Percentiles rank a stretch among this genome's conserved stretches.
phyloP scores from a whole-genome alignment of 2,113 vertebrate genomes.

The Corythornis cristatus region DNA sequence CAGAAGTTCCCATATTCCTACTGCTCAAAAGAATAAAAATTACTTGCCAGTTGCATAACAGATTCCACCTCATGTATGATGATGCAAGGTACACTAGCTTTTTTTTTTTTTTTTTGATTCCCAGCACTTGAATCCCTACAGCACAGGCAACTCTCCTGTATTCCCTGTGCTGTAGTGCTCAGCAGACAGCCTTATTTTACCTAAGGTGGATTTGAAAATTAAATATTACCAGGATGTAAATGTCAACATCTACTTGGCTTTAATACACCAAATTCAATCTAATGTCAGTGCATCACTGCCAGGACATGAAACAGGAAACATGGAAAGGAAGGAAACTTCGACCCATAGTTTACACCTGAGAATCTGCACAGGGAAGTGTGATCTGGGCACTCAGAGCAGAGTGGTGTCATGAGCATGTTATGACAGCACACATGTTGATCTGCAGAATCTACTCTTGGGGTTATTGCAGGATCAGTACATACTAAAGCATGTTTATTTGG shows the following conservation, averaged over 20 bases:
- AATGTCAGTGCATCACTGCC: background rate
- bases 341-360: background rate
- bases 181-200: background rate
- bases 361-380: background rate
- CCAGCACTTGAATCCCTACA: background rate
- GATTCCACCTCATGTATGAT: background rate
- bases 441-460: background rate
- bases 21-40: background rate
- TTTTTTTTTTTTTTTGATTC: background rate
- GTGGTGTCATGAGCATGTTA: accelerated
- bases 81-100: background rate
- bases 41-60: background rate
- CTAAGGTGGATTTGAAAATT: background rate
- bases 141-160: background rate
- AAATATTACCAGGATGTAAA: background rate
- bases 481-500: background rate
- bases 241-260: background rate
- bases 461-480: background rate
- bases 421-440: accelerated
- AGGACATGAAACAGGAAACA: accelerated
- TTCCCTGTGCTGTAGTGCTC: no score
- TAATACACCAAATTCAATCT: background rate
- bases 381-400: background rate
- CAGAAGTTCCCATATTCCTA: background rate
- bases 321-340: background rate